Percentiles rank a stretch among this genome's conserved stretches.
These are phyloP conservation scores for Crax fasciolata DNA, from an alignment of 2,797 vertebrate species.

Conservation along the genomic window DNA sequence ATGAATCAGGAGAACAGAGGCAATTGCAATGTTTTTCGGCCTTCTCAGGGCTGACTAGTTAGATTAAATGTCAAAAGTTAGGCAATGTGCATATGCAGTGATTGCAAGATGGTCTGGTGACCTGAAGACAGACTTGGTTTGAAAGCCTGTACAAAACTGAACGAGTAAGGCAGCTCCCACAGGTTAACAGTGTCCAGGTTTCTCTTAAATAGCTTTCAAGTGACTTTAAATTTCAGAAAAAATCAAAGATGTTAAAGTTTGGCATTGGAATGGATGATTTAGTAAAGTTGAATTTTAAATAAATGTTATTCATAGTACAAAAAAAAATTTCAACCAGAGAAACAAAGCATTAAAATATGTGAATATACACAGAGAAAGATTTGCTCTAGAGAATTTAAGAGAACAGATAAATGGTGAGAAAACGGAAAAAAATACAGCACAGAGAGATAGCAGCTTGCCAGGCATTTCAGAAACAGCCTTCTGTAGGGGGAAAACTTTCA, in stretches of 20 bases:
- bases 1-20: neutral
- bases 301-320: conserved; percentile 20
- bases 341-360: neutral
- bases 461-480: neutral
- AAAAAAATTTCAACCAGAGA: conserved; percentile 15
- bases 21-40: neutral
- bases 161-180: neutral
- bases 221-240: neutral
- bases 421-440: neutral
- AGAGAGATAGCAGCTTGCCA: neutral
- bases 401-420: neutral
- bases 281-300: conserved; percentile 21
- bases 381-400: neutral
- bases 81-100: neutral
- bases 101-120: neutral
- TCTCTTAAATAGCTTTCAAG: neutral
- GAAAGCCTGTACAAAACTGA: neutral
- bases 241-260: neutral
- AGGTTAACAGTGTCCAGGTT: neutral
- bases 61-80: conserved; percentile 14
- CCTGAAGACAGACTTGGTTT: neutral
- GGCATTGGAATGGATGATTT: neutral
- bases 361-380: neutral
- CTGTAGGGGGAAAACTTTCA: neutral
- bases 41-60: neutral